These are phyloP conservation scores for Desmodus rotundus DNA, from an alignment of 2,113 vertebrate genomes.

Conservation along the genomic window DNA sequence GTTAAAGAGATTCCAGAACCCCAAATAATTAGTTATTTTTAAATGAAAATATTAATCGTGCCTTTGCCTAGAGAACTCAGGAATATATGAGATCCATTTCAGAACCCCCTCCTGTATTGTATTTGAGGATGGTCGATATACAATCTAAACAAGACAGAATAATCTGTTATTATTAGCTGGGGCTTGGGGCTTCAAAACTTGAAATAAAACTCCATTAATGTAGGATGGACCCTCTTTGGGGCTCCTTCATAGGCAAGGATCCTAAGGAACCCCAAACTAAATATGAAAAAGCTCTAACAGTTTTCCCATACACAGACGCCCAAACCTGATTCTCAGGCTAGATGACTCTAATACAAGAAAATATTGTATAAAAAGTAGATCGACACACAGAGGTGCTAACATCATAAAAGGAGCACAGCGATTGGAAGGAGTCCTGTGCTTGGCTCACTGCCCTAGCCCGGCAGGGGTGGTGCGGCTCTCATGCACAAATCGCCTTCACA, in stretches of 20 bases:
- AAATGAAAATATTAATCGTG: neutral
- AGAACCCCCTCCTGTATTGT: neutral
- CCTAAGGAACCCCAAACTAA: neutral
- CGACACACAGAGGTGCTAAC: neutral
- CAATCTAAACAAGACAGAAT: neutral
- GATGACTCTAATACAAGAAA: neutral
- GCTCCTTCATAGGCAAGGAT: neutral
- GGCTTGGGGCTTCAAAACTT: neutral
- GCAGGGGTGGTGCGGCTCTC: fast-evolving
- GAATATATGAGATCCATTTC: neutral
- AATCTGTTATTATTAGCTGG: neutral
- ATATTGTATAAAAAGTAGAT: neutral
- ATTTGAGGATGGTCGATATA: neutral
- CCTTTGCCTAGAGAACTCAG: neutral
- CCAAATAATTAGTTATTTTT: neutral
- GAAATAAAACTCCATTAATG: neutral
- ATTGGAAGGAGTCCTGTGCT: no score
- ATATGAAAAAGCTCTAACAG: neutral
- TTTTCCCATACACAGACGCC: neutral
- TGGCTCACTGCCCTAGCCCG: no score
- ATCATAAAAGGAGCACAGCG: no score
- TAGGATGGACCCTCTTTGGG: neutral
- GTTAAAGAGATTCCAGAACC: neutral
- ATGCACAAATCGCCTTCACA: neutral
- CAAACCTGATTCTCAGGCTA: neutral